Evolutionary conservation across 2,113 vertebrate genomes (phyloP).

Genomic region (Dendropsophus ebraccatus): DNA sequence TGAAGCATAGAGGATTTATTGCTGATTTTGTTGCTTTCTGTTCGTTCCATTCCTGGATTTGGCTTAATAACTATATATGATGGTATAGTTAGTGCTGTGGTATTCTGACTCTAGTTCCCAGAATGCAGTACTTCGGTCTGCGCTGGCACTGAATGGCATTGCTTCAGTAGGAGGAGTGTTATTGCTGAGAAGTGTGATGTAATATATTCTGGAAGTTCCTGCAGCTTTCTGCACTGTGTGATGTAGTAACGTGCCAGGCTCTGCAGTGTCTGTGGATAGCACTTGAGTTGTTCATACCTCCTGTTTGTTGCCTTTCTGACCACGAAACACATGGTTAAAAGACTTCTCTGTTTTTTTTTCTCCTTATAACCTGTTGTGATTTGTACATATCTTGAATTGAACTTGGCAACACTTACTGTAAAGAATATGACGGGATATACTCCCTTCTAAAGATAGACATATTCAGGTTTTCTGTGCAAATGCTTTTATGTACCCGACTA

Average conservation of each 20-base stretch:
- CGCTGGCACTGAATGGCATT: neutral
- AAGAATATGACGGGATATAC: neutral
- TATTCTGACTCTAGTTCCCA: no score
- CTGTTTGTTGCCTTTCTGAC: neutral
- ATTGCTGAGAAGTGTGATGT: neutral
- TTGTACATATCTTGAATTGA: neutral
- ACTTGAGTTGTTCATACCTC: neutral
- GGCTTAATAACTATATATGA: no score
- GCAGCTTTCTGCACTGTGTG: neutral
- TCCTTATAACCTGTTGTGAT: neutral
- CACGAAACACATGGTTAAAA: constrained; percentile 23
- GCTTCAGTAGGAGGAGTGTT: neutral
- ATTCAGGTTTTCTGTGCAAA: neutral
- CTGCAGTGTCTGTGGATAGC: neutral
- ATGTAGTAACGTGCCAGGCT: neutral
- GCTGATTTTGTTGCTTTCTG: no score
- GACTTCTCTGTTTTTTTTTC: neutral
- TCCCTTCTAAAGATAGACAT: neutral
- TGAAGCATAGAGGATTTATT: no score
- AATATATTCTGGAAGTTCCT: neutral
- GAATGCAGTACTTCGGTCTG: neutral
- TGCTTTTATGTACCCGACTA: no score
- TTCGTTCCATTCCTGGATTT: no score
- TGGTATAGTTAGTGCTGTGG: no score
- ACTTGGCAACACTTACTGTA: neutral